Base-by-base conservation (phyloP, 35 echinoderm and acorn worm genomes). In the Anneissia japonica region DNA sequence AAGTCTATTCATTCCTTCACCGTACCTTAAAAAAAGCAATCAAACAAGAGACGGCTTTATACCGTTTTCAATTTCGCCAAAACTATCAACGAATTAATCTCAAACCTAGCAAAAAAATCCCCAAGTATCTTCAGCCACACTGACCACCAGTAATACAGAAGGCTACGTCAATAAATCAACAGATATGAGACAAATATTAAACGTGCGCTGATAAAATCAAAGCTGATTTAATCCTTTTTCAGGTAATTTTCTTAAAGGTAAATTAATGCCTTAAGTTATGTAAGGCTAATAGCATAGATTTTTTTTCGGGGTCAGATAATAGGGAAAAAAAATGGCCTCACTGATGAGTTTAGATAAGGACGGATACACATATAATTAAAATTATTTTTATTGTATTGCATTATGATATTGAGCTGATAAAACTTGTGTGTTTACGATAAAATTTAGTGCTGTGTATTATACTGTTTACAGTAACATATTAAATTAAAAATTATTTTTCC, bases 241-340 rank as follows among this genome's bases (percentile, higher is more conserved):
- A 64, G 51, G 51, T 64, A 64, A 64, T 64, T 64, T 64, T 64
- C 51, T 64, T 64, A 64, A 64, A 64, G 51, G 51, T 64, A 64
- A 64, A 64, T 64, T 64, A 64, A 64, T 64, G 51, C 51, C 51
- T 64, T 64, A 23, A 64, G 51, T 64, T 12, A 64, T 64, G 51
- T 23, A 64, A 64, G 51, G 51, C 51, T 64, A 64, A 64, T 64
- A 64, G 21, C 51, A 64, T 64, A 64, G 51, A 64, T 64, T 19
- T 64, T 64, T 64, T 64, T 64, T 6, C 40, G 51, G 51, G 51
- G 51, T 64, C 51, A 64, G 9, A 64, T 26, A 64, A 26, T n/a
- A n/a, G n/a, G n/a, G 26, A 64, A 26, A 64, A 45, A 45, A 45
- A 45, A 45, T 64, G 7, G 10, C 21, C 2, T 64, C 51, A 12